Base-by-base conservation (phyloP, 2,888 invertebrate genomes). In the Coremacera marginata region DNA sequence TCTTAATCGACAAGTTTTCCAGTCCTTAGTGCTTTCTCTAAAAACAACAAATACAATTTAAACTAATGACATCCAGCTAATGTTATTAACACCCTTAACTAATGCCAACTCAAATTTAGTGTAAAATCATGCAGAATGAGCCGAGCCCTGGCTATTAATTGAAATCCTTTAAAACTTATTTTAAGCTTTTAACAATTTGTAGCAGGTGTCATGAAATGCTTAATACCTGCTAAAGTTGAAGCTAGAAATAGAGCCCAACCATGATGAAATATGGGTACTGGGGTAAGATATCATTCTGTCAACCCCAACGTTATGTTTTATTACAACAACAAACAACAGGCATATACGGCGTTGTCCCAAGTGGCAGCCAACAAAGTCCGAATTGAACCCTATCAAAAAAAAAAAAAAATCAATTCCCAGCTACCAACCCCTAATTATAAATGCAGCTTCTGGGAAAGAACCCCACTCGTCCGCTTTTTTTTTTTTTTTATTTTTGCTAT, bases 181-280 rank as follows among this genome's bases (percentile, higher is more conserved):
- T 68, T 79, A 83, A 85, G 81, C 84, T 84, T 78, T 83, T 83
- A 81, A 82, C 80, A 82, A 84, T 84, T 85, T 84, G 83, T 81
- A 80, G 75, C 83, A 84, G 84, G 84, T 85, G 85, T 82, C 84
- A 84, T 83, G 81, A 76, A 81, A 82, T 85, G 85, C 84, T 84
- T 84, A 85, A 84, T 84, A 83, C 79, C 77, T 77, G 81, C 71
- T 34, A 14, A n/a, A n/a, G 16, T 7, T 34, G 14, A 5, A 67
- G 44, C 67, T 19, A 19, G n/a, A 65, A 31, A 34, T 5, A 5
- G 3, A n/a, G 5, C 34, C 16, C 34, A 19, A n/a, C 5, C 52
- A 80, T 77, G 80, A 82, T 78, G 74, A 80, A 81, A 77, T 65
- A 27, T 9, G 9, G 22, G 3, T 14, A 60, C 5, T 22, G 27